Evolutionary conservation across 2,113 vertebrate genomes (phyloP), one percentile per base, ranked within the genome.

Genomic region (Tetrao urogallus): DNA sequence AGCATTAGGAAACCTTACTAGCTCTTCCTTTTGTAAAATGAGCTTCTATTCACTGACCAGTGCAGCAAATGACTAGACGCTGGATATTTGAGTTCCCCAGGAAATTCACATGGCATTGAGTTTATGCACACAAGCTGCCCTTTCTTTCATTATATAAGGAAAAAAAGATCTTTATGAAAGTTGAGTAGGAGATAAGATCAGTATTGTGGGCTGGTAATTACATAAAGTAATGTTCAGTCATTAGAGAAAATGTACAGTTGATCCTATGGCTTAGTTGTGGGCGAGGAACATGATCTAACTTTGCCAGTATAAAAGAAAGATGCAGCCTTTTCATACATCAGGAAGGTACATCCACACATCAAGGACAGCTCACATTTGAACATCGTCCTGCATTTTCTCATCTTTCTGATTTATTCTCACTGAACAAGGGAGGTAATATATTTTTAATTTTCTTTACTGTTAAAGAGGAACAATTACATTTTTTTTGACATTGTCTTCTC

Each of bases 261-360:
- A 98, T 98, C 98, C 97, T 88, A 42, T 85, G 97, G 97, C 94
- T 98, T 97, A 98, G 91, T 42, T 81, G 94, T 94, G 93, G 95
- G 94, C 77, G 85, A 96, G 88, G 82, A 90, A 84, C 61, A 87
- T 65, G 88, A 81, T 93, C 93, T 92, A 64, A 71, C 79, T 94
- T 72, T 86, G 81, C 86, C 70, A 43, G 45, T 98, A 98, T 97
- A 98, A 97, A 97, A 98, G 96, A 75, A 94, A 93, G 96, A 80
- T 65, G 79, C 72, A 71, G 57, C 86, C 78, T 92, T 95, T 89
- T 93, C 83, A 54, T 90, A 30, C 34, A 60, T 89, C 63, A 16
- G 92, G 90, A 92, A 50, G 30, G 6, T 83, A 52, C 77, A 69
- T 73, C 69, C 77, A 63, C 82, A 73, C n/a, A 0, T 58, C 74